Evolutionary conservation across 2,888 invertebrate species (phyloP), one percentile per base, ranked within the genome.

Genomic region (Chironomus riparius): DNA sequence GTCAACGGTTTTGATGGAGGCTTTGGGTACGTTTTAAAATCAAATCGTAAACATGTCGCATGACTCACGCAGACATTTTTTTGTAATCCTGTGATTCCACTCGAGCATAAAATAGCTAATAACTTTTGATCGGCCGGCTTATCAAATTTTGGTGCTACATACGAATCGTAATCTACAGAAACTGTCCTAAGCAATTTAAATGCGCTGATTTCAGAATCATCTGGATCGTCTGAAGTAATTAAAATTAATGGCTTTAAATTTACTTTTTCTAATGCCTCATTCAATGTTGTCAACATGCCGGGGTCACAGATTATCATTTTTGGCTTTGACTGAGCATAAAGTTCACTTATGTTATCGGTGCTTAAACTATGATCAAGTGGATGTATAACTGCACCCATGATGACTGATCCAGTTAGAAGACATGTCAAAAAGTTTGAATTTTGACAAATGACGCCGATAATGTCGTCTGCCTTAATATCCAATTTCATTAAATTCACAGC

Each of bases 1-100:
- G 22, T 65, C n/a, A 74, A 47, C 4, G 65, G 22, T 24, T 4
- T 22, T 24, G 72, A 61, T 38, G 22, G n/a, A 2, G 24, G 13
- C 18, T 21, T 15, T n/a, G 56, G 56, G 0, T 21, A 28, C 10
- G 56, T 2, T 28, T 15, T 50, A 10, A 61, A 3, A 15, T 24
- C 24, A 61, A 24, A 56, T 15, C 50, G 10, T 13, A 65, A 50
- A 47, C 48, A 74, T 50, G 18, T 21, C 4, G 75, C 56, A 75
- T 80, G 78, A 78, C 80, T 80, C n/a, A 82, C 80, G 76, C 80
- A 81, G 5, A 83, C 81, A 5, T 80, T 80, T 77, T 83, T 83
- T 4, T 83, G 82, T 0, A 79, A 38, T 0, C 83, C 83, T 0
- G 82, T 82, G 0, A 82, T 82, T 22, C 83, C 83, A 12, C 83